These are phyloP conservation scores for Cotesia vestalis DNA, from an alignment of 1,140 invertebrate species.

Conservation along the genomic window DNA sequence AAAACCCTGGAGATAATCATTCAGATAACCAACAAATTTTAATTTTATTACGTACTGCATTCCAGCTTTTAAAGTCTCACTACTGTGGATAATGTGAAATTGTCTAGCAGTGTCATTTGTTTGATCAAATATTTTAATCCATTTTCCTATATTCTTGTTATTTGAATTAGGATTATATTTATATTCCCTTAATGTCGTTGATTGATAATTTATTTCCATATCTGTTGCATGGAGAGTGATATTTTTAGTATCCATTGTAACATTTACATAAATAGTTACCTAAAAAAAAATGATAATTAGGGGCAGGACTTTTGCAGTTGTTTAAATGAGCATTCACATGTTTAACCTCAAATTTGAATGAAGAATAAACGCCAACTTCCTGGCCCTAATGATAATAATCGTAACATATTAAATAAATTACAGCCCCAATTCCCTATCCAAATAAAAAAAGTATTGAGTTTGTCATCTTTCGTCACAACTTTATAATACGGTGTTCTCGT, in stretches of 20 bases:
- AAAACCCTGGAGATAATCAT: conserved; percentile 84
- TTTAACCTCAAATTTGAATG: too few species aligned
- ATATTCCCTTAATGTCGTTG: conserved; percentile 62
- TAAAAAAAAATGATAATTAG: conserved; percentile 25
- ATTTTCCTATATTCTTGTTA: conserved; percentile 46
- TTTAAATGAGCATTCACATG: too few species aligned
- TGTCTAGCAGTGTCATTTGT: conserved; percentile 74
- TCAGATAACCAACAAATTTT: conserved; percentile 75
- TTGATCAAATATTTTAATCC: conserved; percentile 56
- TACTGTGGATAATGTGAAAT: conserved; percentile 77
- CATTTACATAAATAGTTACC: conserved; percentile 72
- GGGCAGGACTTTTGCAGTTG: too few species aligned
- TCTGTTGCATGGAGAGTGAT: conserved; percentile 81
- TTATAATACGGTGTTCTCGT: too few species aligned
- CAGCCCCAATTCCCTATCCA: neutral
- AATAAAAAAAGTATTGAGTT: neutral
- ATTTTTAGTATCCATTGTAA: conserved; percentile 72
- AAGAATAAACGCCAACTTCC: too few species aligned
- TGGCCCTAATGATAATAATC: too few species aligned
- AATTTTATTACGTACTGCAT: conserved; percentile 75
- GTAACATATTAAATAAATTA: too few species aligned
- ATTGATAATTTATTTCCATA: conserved; percentile 70
- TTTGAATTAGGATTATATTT: conserved; percentile 42
- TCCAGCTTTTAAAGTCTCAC: conserved; percentile 67
- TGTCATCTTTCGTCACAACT: neutral